Conservation (phyloP, 2,797 vertebrate genomes). For the Limosa lapponica region DNA sequence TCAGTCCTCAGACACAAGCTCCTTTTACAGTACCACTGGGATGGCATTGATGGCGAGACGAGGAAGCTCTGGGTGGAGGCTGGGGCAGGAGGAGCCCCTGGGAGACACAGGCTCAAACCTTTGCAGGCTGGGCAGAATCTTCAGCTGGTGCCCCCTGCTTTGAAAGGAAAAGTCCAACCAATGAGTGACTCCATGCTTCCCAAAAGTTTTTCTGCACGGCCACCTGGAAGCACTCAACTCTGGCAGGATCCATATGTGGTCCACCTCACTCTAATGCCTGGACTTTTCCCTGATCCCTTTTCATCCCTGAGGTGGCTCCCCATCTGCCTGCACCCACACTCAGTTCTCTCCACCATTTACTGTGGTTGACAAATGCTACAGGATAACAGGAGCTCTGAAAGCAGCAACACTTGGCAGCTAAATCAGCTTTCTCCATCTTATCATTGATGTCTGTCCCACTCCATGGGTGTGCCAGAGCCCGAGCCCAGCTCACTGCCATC, state of each 20-base stretch:
- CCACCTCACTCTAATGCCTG: neutral
- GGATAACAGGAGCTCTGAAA: neutral
- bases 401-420: neutral
- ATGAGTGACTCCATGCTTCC: neutral
- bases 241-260: neutral
- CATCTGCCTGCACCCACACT: neutral
- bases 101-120: neutral
- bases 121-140: neutral
- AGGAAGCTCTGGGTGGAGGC: neutral
- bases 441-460: rapidly evolving
- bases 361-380: neutral
- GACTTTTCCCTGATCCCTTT: neutral
- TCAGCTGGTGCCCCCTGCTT: neutral
- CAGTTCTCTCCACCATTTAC: neutral
- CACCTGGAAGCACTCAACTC: neutral
- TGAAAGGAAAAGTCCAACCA: neutral
- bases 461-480: neutral
- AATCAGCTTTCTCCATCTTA: neutral
- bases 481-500: rapidly evolving
- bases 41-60: neutral
- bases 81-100: neutral
- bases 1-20: neutral
- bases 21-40: neutral
- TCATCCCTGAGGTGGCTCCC: neutral
- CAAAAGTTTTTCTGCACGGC: neutral